Evolutionary conservation across 2,888 invertebrate species (phyloP).

Genomic region (Scotopteryx bipunctaria): DNA sequence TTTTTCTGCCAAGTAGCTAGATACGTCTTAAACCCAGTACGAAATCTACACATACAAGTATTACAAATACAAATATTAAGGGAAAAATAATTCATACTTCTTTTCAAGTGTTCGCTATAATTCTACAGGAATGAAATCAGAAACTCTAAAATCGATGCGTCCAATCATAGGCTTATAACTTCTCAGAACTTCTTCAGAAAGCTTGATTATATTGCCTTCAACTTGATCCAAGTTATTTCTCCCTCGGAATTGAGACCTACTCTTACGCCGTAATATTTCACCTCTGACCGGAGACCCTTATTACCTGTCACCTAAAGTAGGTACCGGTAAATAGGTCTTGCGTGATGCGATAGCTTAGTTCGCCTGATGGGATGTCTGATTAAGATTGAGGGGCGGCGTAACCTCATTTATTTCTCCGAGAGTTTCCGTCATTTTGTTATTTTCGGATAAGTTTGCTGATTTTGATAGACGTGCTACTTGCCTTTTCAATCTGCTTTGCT

Average conservation of each 20-base stretch:
- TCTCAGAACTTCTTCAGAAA: background rate
- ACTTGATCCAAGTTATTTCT: slow-evolving; percentile 3
- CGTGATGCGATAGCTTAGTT: slow-evolving; percentile 37
- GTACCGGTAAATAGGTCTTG: slow-evolving; percentile 25
- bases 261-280: slow-evolving; percentile 2
- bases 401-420: slow-evolving; percentile 31
- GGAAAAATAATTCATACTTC: too few species aligned
- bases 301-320: slow-evolving; percentile 20
- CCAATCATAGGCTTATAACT: background rate
- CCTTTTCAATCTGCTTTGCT: background rate
- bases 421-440: slow-evolving; percentile 11
- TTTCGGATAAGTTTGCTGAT: slow-evolving; percentile 1
- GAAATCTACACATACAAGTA: too few species aligned
- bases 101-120: too few species aligned
- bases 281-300: slow-evolving; percentile 4
- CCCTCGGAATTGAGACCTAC: background rate
- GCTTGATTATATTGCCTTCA: background rate
- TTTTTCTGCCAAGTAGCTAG: too few species aligned
- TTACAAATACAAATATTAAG: too few species aligned
- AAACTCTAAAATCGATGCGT: background rate
- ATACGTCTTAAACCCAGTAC: too few species aligned
- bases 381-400: slow-evolving; percentile 33
- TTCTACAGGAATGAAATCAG: too few species aligned
- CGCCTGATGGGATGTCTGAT: slow-evolving; percentile 31
- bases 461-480: background rate